Base-by-base conservation (phyloP, 2,113 vertebrate genomes). In the Varanus salvator region DNA sequence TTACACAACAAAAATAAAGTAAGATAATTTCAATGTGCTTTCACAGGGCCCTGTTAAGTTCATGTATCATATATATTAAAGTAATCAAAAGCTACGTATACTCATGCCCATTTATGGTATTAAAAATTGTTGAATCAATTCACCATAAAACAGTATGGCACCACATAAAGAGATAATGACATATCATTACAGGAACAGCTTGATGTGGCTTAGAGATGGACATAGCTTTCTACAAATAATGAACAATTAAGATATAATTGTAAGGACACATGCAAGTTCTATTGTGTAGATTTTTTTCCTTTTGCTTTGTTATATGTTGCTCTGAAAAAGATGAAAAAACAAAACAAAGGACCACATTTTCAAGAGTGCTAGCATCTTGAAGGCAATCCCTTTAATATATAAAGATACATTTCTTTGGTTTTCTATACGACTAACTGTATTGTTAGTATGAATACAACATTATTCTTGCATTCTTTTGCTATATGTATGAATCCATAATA, bases 21-120 rank as follows among this genome's bases (percentile, higher is more conserved):
- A 57, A 60, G 15, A 0, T 1, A 77, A 90, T 92, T 87, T 80
- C 5, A 80, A 72, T 14, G 6, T 60, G 71, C 8, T 60, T 52
- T 52, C 60, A 69, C 17, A 48, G 44, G 48, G n/a, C 9, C 1
- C 27, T 38, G 31, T 1, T 11, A 0, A 44, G 2, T 27, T 72
- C 72, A 48, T 87, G 90, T 75, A 76, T 87, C 50, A 1, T 80
- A 15, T 75, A 74, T 66, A 74, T 87, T 66, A 75, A 90, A n/a
- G 6, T 12, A 75, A 75, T 0, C 0, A 89, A 66, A 3, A 76
- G 0, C 75, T 54, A 8, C 81, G 86, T 69, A 1, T 60, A 31
- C 60, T 91, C 90, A 77, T 84, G 76, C 0, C 80, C 27, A 44
- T 89, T 44, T 76, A 23, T 74, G 11, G 11, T 75, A 89, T 54